Evolutionary conservation across 2,888 invertebrate species (phyloP), one percentile per base, ranked within the genome.

Genomic region (Tinea pellionella): DNA sequence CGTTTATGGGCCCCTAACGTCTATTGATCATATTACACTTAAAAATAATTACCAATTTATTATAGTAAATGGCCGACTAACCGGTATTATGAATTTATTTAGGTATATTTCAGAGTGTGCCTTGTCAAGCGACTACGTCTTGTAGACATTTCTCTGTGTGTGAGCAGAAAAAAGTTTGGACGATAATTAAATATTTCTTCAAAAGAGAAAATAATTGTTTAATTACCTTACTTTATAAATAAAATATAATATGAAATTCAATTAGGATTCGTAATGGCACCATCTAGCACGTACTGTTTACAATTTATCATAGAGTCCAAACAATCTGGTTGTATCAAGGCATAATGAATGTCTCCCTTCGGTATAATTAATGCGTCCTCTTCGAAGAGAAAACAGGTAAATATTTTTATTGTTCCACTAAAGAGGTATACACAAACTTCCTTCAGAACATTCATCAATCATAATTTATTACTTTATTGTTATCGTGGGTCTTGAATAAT

Each of bases 391-490:
- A 67, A 65, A 69, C 43, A 47, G 47, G 69, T 71, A 72, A 76
- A 76, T 74, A 75, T 72, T 72, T 70, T 75, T 76, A 75, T 76
- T 79, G 73, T 74, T 71, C 68, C 67, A 63, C 68, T 72, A 74
- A 75, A 73, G 75, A 73, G 74, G 74, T 69, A 66, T 41, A 41
- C 41, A 41, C 69, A 66, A 69, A 69, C 65, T 68, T 72, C 68
- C 70, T 69, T 65, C 61, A 64, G 69, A 68, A 70, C 67, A 68
- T 74, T 78, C 84, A 86, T 86, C 85, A 84, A 86, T 86, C 86
- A 84, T 83, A 84, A 86, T 86, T 84, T 84, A 84, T 83, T 80
- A 84, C 78, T 71, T 75, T 73, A 78, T 78, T 84, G 84, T 83
- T 80, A 80, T 77, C 78, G 74, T 67, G 71, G 37, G 74, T 12